Base-by-base conservation (phyloP, 2,797 vertebrate species). In the Oreonectes daqikongensis region DNA sequence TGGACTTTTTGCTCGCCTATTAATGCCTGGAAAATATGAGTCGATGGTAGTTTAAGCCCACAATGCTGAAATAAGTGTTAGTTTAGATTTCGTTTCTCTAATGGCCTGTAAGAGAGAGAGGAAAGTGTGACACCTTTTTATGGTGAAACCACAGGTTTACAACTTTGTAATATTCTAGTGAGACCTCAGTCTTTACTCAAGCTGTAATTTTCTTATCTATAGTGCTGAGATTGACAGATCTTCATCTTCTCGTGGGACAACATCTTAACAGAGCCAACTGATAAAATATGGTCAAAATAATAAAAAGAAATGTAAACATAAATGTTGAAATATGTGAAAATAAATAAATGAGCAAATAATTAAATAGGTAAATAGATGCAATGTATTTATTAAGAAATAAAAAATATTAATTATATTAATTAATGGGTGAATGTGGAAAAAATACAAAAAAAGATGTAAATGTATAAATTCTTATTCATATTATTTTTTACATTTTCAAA, bases 231-330 rank as follows among this genome's bases (percentile, higher is more conserved):
- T 12, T 44, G 63, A 24, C 64, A 59, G 38, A 67, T 67, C 35
- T 60, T 30, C 59, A 60, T 76, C 74, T 69, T 76, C 65, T 69
- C 6, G 0, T 22, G 28, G 59, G 53, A 67, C 28, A 68, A 59
- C 18, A 30, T 10, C 30, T 24, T 60, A 40, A 69, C 40, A 60
- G 74, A 24, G 20, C 53, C 22, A 10, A 26, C 42, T 20, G 30
- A 69, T 77, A 44, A 77, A 69, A 60, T 69, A 69, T 61, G 15
- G 22, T 30, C 55, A 28, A 68, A 60, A 40, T 53, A 69, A 52
- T 69, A 32, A 28, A 61, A 26, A 7, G 6, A n/a, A 4, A n/a
- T 12, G 63, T 50, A 75, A 42, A 66, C 44, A 44, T 55, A 18
- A 32, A 60, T 46, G 15, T 11, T 3, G 40, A 0, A 42, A 42